phyloP scores from a whole-genome alignment of 2,888 invertebrate genomes.

The Aromia moschata region DNA sequence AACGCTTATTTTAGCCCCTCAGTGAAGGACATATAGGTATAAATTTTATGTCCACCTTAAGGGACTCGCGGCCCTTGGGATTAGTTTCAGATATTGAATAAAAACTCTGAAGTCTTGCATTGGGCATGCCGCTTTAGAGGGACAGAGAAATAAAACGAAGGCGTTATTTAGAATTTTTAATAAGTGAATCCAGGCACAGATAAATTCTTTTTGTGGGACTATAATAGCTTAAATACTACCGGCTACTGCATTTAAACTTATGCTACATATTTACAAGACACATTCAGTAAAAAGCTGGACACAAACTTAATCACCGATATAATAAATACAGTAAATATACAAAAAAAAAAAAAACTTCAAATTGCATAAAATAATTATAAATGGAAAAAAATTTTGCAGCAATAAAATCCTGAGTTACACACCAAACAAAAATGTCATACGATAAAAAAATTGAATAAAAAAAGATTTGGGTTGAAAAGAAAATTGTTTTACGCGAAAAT shows the following conservation, averaged over 20 bases:
- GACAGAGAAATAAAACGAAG: background rate
- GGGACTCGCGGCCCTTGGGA: no score
- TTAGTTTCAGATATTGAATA: no score
- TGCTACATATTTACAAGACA: conserved; percentile 54
- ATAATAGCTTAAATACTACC: conserved; percentile 56
- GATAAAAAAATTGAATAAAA: background rate
- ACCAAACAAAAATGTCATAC: background rate
- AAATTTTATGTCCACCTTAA: no score
- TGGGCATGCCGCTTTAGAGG: no score
- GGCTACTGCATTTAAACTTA: conserved; percentile 53
- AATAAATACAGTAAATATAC: conserved; percentile 7
- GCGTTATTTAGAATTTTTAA: conserved; percentile 46
- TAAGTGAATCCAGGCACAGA: conserved; percentile 63
- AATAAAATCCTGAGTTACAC: no score
- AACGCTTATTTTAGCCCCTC: no score
- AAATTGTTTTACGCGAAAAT: no score
- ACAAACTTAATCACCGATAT: conserved; percentile 28
- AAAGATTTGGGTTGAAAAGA: no score
- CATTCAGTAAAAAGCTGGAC: conserved; percentile 36
- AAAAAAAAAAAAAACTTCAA: conserved; percentile 7
- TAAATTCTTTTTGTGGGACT: conserved; percentile 61
- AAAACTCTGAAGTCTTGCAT: no score
- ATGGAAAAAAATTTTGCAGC: background rate
- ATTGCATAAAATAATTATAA: conserved; percentile 1
- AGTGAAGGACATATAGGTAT: no score